Conservation (phyloP, 1,140 invertebrate species). For the Cotesia chilonis region DNA sequence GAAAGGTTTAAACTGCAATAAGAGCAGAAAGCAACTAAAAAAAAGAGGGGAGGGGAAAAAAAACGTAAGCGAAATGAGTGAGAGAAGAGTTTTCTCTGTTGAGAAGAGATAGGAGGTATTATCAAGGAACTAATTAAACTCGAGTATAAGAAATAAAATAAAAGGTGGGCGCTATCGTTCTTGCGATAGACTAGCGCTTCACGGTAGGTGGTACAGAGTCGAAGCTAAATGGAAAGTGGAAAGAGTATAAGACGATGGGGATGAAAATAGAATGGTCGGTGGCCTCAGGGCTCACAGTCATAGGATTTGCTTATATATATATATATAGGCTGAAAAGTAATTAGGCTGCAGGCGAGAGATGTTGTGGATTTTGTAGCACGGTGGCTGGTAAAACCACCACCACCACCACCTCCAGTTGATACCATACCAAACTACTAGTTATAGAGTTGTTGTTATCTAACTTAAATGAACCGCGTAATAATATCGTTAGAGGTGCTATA, state of each 20-base stretch:
- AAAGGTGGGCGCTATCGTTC: constrained; percentile 51
- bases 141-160: constrained; percentile 60
- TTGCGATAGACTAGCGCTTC: constrained; percentile 45
- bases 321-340: constrained; percentile 54
- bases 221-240: constrained; percentile 38
- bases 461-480: constrained; percentile 65
- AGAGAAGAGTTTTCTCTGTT: constrained; percentile 37
- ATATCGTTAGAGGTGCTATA: constrained; percentile 55
- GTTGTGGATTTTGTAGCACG: constrained; percentile 58
- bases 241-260: neutral
- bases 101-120: constrained; percentile 57
- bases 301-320: constrained; percentile 40
- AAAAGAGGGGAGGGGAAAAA: too few species aligned
- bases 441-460: constrained; percentile 58
- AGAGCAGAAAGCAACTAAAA: too few species aligned
- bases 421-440: constrained; percentile 30
- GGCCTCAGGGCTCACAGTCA: constrained; percentile 17
- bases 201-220: constrained; percentile 15
- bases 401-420: constrained; percentile 40
- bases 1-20: too few species aligned
- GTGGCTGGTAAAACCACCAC: constrained; percentile 43
- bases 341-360: constrained; percentile 62
- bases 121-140: constrained; percentile 63
- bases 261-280: constrained; percentile 10
- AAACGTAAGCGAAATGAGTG: too few species aligned